Conservation (phyloP, 1,140 invertebrate species). For the Littorina saxatilis region DNA sequence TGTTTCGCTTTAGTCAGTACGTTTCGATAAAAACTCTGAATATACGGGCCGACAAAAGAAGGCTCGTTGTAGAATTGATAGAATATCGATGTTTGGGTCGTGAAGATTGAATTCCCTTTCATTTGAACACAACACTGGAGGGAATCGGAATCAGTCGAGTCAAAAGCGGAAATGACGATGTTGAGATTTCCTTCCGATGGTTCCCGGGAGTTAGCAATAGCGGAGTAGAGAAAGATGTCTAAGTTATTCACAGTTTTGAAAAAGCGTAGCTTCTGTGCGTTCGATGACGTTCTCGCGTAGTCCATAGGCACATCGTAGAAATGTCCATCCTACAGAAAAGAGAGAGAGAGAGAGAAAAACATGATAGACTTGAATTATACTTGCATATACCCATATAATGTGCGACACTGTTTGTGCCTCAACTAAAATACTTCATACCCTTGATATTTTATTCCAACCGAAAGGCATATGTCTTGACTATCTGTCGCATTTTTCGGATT, state of each 20-base stretch:
- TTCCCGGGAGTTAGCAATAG: slow-evolving; percentile 38
- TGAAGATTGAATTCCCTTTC: slow-evolving; percentile 19
- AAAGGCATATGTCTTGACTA: too few relatives aligned
- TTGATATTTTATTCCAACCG: too few relatives aligned
- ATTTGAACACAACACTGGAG: slow-evolving; percentile 32
- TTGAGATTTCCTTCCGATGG: slow-evolving; percentile 31
- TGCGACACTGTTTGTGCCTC: too few relatives aligned
- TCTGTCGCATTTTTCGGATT: too few relatives aligned
- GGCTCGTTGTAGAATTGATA: slow-evolving; percentile 34
- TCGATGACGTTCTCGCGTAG: too few relatives aligned
- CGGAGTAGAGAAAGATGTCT: slow-evolving; percentile 44
- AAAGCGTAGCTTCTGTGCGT: not conserved
- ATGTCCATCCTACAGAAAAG: too few relatives aligned
- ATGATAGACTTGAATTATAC: too few relatives aligned
- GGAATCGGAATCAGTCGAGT: not conserved
- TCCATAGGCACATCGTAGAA: too few relatives aligned
- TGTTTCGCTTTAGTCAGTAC: slow-evolving; percentile 30
- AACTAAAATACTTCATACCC: too few relatives aligned
- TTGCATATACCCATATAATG: too few relatives aligned
- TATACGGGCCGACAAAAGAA: slow-evolving; percentile 13
- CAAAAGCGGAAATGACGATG: slow-evolving; percentile 39
- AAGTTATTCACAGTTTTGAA: not conserved
- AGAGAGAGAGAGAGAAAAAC: too few relatives aligned
- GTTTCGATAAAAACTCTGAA: slow-evolving; percentile 22
- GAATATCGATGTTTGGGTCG: not conserved